Base-by-base conservation (phyloP, 2,888 invertebrate species). In the Rotaria sp. region DNA sequence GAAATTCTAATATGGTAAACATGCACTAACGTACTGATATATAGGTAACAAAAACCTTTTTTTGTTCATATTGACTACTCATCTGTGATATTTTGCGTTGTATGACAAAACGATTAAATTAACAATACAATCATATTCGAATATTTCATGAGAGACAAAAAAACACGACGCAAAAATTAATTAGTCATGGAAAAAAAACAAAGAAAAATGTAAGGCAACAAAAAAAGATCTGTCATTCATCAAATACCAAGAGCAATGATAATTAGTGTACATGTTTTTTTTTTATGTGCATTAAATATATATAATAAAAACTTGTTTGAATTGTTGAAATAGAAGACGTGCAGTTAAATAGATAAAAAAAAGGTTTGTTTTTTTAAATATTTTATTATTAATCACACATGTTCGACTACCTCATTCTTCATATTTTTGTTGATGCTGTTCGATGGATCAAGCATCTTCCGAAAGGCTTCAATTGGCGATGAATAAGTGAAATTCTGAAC, bases 391-490 rank as follows among this genome's bases (percentile, higher is more conserved):
- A 67, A 67, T 67, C 35, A 67, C 4, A 67, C 18, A 67, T 67
- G 67, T 67, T 67, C 67, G 67, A 67, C 35, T 67, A 67, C 67
- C 67, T 67, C 67, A 67, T 67, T 67, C 35, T 35, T 67, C 67
- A 67, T 38, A 21, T 15, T 67, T 21, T 67, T 67, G 67, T 15
- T 67, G 21, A 67, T 67, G 30, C 67, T 67, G 67, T 67, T 67
- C 15, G 67, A 35, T 67, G 35, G 35, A 21, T 67, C 30, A 18
- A 67, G 67, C 67, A 67, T 67, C 35, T 67, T 67, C 21, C 67
- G 67, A 67, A 67, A 67, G 30, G 67, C 67, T 67, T 67, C 67
- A 67, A 67, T 67, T 35, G 67, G 35, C 67, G 67, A 67, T 35
- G 67, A 35, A 35, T 67, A 38, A 38, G 30, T 35, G 30, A 21